These are phyloP conservation scores for Pammene fasciana DNA, from an alignment of 2,888 invertebrate species.

Conservation along the genomic window DNA sequence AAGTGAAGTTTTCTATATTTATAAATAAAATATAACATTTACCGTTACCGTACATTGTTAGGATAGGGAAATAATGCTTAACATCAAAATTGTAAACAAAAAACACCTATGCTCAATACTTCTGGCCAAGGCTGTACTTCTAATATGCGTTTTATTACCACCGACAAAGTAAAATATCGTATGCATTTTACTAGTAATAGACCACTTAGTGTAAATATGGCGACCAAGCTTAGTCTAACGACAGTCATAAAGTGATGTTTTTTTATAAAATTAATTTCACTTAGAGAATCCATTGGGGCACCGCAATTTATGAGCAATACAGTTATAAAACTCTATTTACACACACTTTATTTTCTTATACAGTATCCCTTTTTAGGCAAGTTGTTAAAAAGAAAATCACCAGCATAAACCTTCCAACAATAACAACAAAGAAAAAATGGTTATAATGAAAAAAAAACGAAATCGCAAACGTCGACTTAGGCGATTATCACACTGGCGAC, in stretches of 20 bases:
- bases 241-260: constrained; percentile 40
- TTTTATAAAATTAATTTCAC: constrained; percentile 43
- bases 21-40: too few relatives aligned
- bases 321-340: constrained; percentile 2
- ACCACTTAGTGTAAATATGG: constrained; percentile 50
- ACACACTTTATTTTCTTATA: background rate
- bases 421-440: background rate
- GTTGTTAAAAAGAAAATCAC: background rate
- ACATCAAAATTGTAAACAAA: too few relatives aligned
- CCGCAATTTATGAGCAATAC: background rate
- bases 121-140: too few relatives aligned
- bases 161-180: constrained; percentile 49
- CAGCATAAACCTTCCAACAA: background rate
- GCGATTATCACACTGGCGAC: too few relatives aligned
- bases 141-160: constrained; percentile 26
- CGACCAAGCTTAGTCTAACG: constrained; percentile 23
- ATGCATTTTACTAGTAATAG: constrained; percentile 44
- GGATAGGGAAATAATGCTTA: too few relatives aligned
- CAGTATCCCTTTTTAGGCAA: background rate
- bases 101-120: too few relatives aligned
- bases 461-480: too few relatives aligned
- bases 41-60: too few relatives aligned
- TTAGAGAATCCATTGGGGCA: background rate
- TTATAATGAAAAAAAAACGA: too few relatives aligned
- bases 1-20: too few relatives aligned